Base-by-base conservation (phyloP, 2,888 invertebrate species). In the Polydesmus complanatus region DNA sequence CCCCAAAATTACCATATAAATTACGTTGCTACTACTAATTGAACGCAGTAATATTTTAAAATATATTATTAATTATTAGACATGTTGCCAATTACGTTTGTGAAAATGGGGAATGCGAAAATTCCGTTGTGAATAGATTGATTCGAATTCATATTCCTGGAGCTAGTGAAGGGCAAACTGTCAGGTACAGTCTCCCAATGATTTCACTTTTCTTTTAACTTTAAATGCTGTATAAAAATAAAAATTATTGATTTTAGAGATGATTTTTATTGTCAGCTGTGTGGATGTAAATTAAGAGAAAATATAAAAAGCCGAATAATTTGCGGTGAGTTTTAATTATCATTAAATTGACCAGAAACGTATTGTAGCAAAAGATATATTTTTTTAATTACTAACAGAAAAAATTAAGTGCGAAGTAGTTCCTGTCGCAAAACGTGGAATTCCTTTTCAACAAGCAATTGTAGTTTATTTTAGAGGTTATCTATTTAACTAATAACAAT, bases 381-480 rank as follows among this genome's bases (percentile, higher is more conserved):
- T 22, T 22, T 53, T 53, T 18, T 18, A 53, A 18, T 25, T 53
- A n/a, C n/a, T n/a, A 21, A 5, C 11, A 60, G 60, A 60, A 26
- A 60, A 55, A 23, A 19, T 54, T 26, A 55, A 53, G 5, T 27
- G 21, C 3, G 60, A 60, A 48, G 55, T 60, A 26, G 47, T 54
- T 23, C 60, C 60, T 1, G 14, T 47, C 18, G 49, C 27, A 21
- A 26, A 22, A 2, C 25, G 3, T 22, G 25, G 23, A 53, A 23
- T 53, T 53, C n/a, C 2, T 11, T 3, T 47, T 2, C 19, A 2
- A n/a, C 60, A 55, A 55, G 18, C 55, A 1, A 25, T 60, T 19
- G 25, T 53, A 18, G 60, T 60, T n/a, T 55, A 60, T 26, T 48
- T 60, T 22, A 37, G 50, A 60, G 60, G 60, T 25, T 3, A 55